Conservation (phyloP, 1,140 invertebrate genomes). For the Aphelinus atriplicis region DNA sequence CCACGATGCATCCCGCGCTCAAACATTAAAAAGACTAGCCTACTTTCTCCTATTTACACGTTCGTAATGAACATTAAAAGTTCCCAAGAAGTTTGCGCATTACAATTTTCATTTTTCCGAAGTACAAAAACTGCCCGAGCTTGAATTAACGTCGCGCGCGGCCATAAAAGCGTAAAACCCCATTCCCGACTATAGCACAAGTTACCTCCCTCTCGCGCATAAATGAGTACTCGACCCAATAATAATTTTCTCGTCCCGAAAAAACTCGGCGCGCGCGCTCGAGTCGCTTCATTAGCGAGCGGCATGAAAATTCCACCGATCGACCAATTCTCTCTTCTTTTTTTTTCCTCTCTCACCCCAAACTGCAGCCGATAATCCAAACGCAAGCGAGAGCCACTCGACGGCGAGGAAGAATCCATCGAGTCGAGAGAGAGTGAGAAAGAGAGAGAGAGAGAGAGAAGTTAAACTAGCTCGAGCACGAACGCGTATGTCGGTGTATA, state of each 20-base stretch:
- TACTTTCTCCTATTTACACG: constrained; percentile 20
- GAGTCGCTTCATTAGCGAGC: too few species aligned
- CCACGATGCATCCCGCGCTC: constrained; percentile 14
- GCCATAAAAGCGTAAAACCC: too few species aligned
- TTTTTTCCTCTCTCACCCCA: too few species aligned
- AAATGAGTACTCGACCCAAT: background rate
- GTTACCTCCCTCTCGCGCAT: background rate
- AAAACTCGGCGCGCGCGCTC: too few species aligned
- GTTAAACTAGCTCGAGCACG: background rate
- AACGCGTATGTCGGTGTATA: background rate
- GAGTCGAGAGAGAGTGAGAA: too few species aligned
- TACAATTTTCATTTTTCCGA: constrained; percentile 26
- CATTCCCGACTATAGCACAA: background rate
- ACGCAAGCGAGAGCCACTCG: too few species aligned
- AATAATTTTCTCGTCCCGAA: background rate
- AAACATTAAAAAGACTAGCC: constrained; percentile 35
- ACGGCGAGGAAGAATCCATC: too few species aligned
- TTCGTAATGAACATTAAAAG: constrained; percentile 35
- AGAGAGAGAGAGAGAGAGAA: too few species aligned
- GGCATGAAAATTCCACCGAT: too few species aligned
- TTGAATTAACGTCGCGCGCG: background rate
- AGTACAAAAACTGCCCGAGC: background rate
- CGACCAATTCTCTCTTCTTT: too few species aligned
- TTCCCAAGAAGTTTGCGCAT: constrained; percentile 17
- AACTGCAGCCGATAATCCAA: too few species aligned